Evolutionary conservation across 1,140 invertebrate genomes (phyloP).

Genomic region (Drosophila simulans): DNA sequence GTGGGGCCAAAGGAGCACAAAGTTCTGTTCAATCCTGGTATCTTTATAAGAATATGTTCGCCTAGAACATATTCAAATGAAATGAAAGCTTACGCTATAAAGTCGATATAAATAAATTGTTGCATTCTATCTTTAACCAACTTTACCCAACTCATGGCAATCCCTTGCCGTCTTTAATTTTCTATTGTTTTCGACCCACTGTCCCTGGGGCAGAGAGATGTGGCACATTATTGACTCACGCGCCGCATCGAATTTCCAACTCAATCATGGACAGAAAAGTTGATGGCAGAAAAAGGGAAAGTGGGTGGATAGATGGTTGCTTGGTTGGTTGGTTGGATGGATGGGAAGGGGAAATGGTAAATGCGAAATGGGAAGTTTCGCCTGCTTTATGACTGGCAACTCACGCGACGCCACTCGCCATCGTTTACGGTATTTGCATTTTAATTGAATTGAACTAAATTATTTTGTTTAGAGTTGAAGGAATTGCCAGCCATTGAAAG

Average conservation of each 20-base stretch:
- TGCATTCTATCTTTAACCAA: too few species aligned
- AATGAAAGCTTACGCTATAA: too few species aligned
- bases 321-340: too few species aligned
- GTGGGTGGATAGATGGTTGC: too few species aligned
- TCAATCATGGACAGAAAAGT: slow-evolving; percentile 52
- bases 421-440: slow-evolving; percentile 71
- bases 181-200: background rate
- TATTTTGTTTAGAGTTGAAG: slow-evolving; percentile 64
- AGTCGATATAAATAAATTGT: too few species aligned
- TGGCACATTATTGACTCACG: slow-evolving; percentile 60
- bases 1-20: background rate
- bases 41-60: background rate
- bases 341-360: background rate
- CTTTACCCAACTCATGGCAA: too few species aligned
- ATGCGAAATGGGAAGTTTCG: slow-evolving; percentile 12
- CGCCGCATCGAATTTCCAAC: slow-evolving; percentile 66
- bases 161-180: too few species aligned
- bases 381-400: slow-evolving; percentile 30
- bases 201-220: slow-evolving; percentile 2
- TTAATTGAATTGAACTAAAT: slow-evolving; percentile 79
- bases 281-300: slow-evolving; percentile 5
- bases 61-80: too few species aligned
- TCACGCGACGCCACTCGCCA: slow-evolving; percentile 32
- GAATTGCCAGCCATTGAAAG: slow-evolving; percentile 15
- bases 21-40: background rate